A percentile compares a stretch with the other conserved stretches of the same genome.
Conservation (phyloP, 2,888 invertebrate species). For the Zygothrica quintamaculata region DNA sequence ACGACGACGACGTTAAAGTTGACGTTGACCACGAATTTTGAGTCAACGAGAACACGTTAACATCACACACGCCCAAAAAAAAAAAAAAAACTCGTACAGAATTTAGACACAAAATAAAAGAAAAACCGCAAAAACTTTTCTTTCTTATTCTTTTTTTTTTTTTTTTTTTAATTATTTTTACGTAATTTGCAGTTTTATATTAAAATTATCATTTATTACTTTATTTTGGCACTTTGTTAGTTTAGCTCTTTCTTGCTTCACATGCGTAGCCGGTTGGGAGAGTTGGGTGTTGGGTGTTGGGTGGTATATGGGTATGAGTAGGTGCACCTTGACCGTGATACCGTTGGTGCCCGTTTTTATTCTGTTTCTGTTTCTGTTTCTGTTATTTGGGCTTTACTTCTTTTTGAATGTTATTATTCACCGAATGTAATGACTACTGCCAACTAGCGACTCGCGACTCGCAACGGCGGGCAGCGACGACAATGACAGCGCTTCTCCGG, state of each 20-base stretch:
- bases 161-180: constrained; percentile 16
- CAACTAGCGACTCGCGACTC: constrained; percentile 37
- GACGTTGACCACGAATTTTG: constrained; percentile 64
- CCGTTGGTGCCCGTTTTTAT: constrained; percentile 38
- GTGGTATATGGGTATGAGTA: background rate
- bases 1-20: constrained; percentile 33
- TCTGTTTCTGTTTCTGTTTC: too few species aligned
- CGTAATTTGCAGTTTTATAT: constrained; percentile 18
- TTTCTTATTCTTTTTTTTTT: constrained; percentile 7
- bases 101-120: constrained; percentile 14
- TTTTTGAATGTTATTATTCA: constrained; percentile 53
- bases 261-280: background rate
- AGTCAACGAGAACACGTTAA: constrained; percentile 60
- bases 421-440: constrained; percentile 56
- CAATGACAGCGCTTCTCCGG: constrained; percentile 39
- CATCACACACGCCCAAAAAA: constrained; percentile 32
- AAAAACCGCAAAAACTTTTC: constrained; percentile 28
- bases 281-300: too few species aligned
- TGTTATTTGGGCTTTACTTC: too few species aligned
- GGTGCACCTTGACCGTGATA: constrained; percentile 5
- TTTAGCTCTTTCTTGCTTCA: constrained; percentile 8
- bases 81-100: constrained; percentile 12
- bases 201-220: background rate
- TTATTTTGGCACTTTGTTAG: constrained; percentile 7
- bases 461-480: constrained; percentile 20